Conservation (phyloP, 2,113 vertebrate species). For the Calidris pugnax region DNA sequence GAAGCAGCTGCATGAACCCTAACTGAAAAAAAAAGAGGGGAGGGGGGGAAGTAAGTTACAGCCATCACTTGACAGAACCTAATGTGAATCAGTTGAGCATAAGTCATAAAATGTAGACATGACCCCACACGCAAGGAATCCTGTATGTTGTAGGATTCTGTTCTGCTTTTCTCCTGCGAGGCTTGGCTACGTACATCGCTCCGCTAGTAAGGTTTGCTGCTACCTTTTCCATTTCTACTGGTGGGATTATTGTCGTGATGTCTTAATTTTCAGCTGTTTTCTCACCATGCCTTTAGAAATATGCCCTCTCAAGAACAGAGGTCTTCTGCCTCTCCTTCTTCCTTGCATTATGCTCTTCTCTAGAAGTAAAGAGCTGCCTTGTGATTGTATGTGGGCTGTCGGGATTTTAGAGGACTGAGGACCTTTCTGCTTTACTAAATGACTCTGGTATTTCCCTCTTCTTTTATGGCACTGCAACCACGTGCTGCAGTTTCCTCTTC, state of each 20-base stretch:
- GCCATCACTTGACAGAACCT: background rate
- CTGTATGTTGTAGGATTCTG: background rate
- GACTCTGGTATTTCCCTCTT: background rate
- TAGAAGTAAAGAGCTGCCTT: background rate
- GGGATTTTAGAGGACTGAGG: background rate
- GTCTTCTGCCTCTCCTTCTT: background rate
- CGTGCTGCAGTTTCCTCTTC: slow-evolving; percentile 83
- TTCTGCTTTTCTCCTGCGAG: background rate
- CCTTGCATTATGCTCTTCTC: background rate
- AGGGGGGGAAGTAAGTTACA: background rate
- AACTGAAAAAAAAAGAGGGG: accelerated
- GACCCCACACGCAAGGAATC: slow-evolving; percentile 21
- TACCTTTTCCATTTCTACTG: background rate
- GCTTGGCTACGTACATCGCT: background rate
- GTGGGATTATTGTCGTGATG: background rate
- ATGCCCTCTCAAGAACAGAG: background rate
- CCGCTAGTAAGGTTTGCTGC: background rate
- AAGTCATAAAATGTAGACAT: slow-evolving; percentile 18
- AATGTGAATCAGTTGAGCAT: background rate
- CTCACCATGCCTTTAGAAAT: background rate
- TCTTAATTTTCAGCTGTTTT: background rate
- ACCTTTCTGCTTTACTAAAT: background rate
- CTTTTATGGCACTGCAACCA: background rate
- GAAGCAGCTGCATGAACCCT: background rate
- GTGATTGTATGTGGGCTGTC: background rate